phyloP scores from a whole-genome alignment of 2,888 invertebrate genomes.

The Stratiomys singularior region DNA sequence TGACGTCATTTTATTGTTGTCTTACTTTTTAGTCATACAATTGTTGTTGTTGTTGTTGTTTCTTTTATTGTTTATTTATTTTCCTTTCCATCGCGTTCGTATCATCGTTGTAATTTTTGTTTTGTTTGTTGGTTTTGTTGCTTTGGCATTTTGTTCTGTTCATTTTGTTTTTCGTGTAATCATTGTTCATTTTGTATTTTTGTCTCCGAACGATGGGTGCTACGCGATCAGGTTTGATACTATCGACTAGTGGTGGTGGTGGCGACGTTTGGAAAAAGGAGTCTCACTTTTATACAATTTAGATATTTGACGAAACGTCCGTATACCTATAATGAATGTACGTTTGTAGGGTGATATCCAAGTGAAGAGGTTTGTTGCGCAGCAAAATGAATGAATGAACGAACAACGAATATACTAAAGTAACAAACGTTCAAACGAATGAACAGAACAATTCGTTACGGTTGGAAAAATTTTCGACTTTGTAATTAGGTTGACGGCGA shows the following conservation, averaged over 20 bases:
- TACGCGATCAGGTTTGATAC: background rate
- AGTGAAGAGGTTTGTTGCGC: slow-evolving; percentile 38
- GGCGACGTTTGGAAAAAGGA: slow-evolving; percentile 10
- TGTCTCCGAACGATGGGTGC: slow-evolving; percentile 10
- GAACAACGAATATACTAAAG: no score
- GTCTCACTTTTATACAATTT: background rate
- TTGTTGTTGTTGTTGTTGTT: no score
- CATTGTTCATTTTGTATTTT: background rate
- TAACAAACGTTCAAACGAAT: no score
- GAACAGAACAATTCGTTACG: slow-evolving; percentile 51
- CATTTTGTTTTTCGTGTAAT: slow-evolving; percentile 16
- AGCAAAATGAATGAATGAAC: slow-evolving; percentile 12
- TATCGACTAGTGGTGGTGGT: background rate
- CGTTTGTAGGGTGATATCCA: background rate
- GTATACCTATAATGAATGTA: background rate
- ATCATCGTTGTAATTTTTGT: slow-evolving; percentile 6
- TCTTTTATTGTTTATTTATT: slow-evolving; percentile 43
- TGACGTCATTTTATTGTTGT: slow-evolving; percentile 52
- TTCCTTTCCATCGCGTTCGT: slow-evolving; percentile 34
- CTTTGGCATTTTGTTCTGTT: background rate
- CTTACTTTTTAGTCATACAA: slow-evolving; percentile 43
- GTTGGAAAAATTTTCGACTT: slow-evolving; percentile 52
- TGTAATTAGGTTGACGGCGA: slow-evolving; percentile 51
- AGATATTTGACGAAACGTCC: slow-evolving; percentile 8
- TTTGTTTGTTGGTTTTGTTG: background rate